Evolutionary conservation across 2,888 invertebrate genomes (phyloP), one percentile per base, ranked within the genome.

Genomic region (Muschampia plurimacula): DNA sequence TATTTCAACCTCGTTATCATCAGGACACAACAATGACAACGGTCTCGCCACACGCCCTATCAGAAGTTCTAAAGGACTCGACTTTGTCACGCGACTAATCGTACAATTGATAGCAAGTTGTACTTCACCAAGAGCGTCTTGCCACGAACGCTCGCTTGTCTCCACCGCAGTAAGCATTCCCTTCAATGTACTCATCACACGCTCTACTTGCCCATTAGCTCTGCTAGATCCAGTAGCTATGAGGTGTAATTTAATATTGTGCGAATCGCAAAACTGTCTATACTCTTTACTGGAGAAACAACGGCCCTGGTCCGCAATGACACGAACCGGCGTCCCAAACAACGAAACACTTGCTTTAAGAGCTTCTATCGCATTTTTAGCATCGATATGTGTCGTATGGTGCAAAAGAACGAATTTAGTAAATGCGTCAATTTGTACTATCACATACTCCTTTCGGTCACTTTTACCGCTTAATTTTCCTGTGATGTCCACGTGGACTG

Each of bases 81-180:
- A 10, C 39, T 67, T 67, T 7, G 67, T 67, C 0, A 41, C 41
- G 5, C 67, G 22, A 22, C 7, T 55, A 5, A 57, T 13, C 0
- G 82, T 80, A 36, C 77, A 76, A 72, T 83, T 83, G 0, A 83
- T 49, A 8, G 80, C 79, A 8, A 82, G 63, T 65, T 83, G 83
- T 15, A 81, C 69, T 0, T 82, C 81, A 4, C 57, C 73, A 77
- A 67, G 32, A 12, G 15, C 15, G 9, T 52, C 79, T 64, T 81
- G 81, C 81, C 81, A 82, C 0, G 80, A 77, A 1, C 72, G 60
- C 36, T 57, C n/a, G 4, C 46, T 67, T 3, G 74, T 72, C 60
- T 83, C 82, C n/a, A 79, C 71, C 1, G 15, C 44, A 55, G 55
- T 55, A 10, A 55, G 55, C 55, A 55, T 55, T 2, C 5, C 5